Evolutionary conservation across 2,113 vertebrate genomes (phyloP), one percentile per base, ranked within the genome.

Genomic region (Myodes glareolus): DNA sequence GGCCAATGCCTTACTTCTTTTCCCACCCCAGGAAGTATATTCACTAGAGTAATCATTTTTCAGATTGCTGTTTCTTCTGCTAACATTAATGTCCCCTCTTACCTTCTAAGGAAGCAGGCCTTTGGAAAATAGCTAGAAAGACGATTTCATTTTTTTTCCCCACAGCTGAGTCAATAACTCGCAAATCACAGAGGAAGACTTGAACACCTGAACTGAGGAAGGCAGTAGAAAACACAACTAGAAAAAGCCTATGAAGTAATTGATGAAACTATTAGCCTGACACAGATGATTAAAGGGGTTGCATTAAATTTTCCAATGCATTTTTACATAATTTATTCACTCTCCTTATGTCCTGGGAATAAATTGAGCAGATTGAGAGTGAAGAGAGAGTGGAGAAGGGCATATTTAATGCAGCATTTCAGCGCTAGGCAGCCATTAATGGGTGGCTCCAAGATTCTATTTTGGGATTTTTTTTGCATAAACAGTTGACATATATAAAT

Each of bases 381-480:
- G 68, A 88, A 84, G 39, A 80, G 86, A 78, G 31, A 93, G 31
- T 68, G 52, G 39, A 81, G 96, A 91, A 82, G 61, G 63, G 13
- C 27, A 33, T 78, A 50, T 92, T 92, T 84, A 86, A 72, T 86
- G 42, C 36, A 42, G 13, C 75, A 19, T 76, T 89, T 91, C n/a
- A 45, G 14, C n/a, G 70, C 65, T 88, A 33, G 17, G 45, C 47
- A 94, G 61, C 63, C 9, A 61, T 61, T 82, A 94, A 76, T 52
- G 12, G 72, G 1, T 85, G 45, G 72, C 76, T 85, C 45, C 31
- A 82, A 96, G 47, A 77, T 90, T 88, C 78, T 50, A 86, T 67
- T 92, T 96, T 67, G 21, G 90, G 81, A 58, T 81, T 5, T 21
- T 94, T 95, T 95, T 97, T 95, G 45, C 88, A 78, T 86, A 52